phyloP scores from a whole-genome alignment of 2,113 vertebrate genomes.

The Halcyon senegalensis region DNA sequence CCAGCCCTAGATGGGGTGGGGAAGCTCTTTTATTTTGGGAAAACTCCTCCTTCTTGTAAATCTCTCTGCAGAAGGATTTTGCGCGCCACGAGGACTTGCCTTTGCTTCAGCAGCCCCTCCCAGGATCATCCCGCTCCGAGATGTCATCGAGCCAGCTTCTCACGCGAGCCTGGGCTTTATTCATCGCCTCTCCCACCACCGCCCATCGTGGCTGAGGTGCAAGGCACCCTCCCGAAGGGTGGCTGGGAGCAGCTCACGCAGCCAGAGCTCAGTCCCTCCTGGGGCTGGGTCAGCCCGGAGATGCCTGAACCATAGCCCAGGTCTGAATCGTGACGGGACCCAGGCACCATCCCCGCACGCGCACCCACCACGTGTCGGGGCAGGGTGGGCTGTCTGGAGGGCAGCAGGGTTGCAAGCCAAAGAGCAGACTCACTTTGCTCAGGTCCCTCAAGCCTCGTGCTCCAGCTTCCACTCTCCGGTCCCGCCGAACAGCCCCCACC shows the following conservation, averaged over 20 bases:
- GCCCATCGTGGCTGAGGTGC: not conserved
- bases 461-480: not conserved
- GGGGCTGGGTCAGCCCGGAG: not conserved
- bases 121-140: not conserved
- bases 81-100: not conserved
- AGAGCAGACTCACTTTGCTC: not conserved
- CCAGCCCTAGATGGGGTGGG: not conserved
- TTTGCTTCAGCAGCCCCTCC: not conserved
- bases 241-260: rapidly evolving
- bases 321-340: rapidly evolving
- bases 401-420: not conserved
- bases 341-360: rapidly evolving
- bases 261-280: rapidly evolving
- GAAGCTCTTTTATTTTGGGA: not conserved
- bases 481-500: too few relatives aligned
- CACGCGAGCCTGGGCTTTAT: not conserved
- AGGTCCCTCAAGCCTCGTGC: not conserved
- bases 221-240: not conserved
- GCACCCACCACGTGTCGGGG: rapidly evolving
- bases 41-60: not conserved
- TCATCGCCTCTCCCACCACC: not conserved
- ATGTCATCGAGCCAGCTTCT: not conserved
- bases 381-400: not conserved
- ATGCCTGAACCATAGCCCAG: not conserved
- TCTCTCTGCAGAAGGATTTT: not conserved